A percentile compares a stretch with the other conserved stretches of the same genome.
Conservation (phyloP, 2,113 vertebrate genomes). For the Rhynchopsitta pachyrhyncha region DNA sequence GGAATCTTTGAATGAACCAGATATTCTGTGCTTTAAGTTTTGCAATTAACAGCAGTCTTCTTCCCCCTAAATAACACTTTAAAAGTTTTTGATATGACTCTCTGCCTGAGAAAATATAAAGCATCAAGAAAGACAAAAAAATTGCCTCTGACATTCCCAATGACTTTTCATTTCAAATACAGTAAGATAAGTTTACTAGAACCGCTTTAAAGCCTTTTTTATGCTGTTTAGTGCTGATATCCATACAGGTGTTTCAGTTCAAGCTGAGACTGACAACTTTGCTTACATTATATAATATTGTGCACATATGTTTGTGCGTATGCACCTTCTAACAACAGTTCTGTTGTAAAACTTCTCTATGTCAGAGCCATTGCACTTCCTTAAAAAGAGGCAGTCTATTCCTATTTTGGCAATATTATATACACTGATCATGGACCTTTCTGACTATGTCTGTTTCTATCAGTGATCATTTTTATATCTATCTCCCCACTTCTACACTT, state of each 20-base stretch:
- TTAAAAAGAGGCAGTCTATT: neutral
- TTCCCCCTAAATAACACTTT: neutral
- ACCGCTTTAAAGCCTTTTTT: neutral
- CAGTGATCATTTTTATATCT: neutral
- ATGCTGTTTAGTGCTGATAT: neutral
- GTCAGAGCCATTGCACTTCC: neutral
- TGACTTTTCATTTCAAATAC: neutral
- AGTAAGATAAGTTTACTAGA: neutral
- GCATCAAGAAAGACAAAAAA: neutral
- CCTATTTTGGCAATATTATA: neutral
- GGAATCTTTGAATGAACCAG: neutral
- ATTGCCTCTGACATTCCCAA: neutral
- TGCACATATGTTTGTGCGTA: neutral
- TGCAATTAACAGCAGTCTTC: neutral
- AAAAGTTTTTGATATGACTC: neutral
- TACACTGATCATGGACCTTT: neutral
- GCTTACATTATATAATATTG: neutral
- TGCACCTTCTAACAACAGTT: neutral
- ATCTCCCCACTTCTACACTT: neutral
- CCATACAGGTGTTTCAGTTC: neutral
- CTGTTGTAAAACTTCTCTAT: neutral
- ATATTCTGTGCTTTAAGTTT: neutral
- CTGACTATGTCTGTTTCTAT: neutral
- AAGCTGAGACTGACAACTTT: neutral
- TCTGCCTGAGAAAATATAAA: neutral